phyloP scores from a whole-genome alignment of 2,797 vertebrate genomes.

The Numenius phaeopus region DNA sequence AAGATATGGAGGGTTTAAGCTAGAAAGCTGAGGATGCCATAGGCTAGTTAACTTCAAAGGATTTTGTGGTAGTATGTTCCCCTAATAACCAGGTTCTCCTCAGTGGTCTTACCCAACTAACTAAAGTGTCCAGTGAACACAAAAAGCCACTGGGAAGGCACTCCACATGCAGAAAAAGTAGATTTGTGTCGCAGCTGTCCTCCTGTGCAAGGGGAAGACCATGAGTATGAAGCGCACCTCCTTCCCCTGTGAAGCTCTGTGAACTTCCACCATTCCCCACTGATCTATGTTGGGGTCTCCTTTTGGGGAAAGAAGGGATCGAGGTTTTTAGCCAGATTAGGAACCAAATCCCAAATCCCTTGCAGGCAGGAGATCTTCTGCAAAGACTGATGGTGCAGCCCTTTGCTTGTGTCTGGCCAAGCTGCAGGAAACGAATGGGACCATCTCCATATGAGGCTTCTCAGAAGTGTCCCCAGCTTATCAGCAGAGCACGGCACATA shows the following conservation, averaged over 20 bases:
- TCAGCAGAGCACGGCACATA: background rate
- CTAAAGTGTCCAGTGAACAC: background rate
- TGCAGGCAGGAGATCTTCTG: background rate
- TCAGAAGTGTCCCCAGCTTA: constrained; percentile 2
- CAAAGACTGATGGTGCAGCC: background rate
- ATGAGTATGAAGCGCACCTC: background rate
- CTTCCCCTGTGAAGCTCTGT: background rate
- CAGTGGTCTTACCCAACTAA: background rate
- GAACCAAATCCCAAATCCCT: background rate
- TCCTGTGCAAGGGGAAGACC: background rate
- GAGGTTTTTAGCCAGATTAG: background rate
- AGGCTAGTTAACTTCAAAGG: background rate
- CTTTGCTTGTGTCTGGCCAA: background rate
- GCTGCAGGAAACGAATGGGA: background rate
- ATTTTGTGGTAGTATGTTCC: background rate
- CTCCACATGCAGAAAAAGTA: background rate
- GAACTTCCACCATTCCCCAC: background rate
- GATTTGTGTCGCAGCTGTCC: background rate
- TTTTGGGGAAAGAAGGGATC: background rate
- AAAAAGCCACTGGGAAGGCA: background rate
- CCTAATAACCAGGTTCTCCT: background rate
- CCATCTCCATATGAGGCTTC: background rate
- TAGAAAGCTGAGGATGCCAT: background rate
- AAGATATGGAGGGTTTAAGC: background rate
- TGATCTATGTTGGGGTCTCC: background rate